Evolutionary conservation across 2,113 vertebrate genomes (phyloP).

Genomic region (Paralichthys olivaceus): DNA sequence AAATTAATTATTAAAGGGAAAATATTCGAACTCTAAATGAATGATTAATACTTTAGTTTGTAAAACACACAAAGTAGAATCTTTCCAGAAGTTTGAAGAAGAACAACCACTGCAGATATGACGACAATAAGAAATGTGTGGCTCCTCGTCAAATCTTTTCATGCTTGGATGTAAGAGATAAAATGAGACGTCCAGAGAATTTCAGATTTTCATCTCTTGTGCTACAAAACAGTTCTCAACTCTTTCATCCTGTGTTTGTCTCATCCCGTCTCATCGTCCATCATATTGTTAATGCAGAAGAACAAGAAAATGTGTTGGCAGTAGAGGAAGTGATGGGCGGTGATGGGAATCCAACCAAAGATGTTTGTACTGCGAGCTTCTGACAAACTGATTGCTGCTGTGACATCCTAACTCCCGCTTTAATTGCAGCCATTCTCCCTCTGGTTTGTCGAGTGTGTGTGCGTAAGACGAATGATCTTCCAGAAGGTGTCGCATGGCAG

Average conservation of each 20-base stretch:
- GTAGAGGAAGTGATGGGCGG: not conserved
- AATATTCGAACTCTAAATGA: constrained; percentile 44
- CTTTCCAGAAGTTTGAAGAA: constrained; percentile 4
- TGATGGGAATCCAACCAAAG: not conserved
- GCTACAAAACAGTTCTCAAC: too few relatives aligned
- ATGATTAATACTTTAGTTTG: constrained; percentile 36
- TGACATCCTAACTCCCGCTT: constrained; percentile 11
- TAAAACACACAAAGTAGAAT: constrained; percentile 16
- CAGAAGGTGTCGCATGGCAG: constrained; percentile 25
- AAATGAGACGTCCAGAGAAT: too few relatives aligned
- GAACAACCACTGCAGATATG: not conserved
- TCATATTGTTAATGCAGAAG: too few relatives aligned
- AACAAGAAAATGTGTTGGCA: not conserved
- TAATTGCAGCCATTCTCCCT: constrained; percentile 20
- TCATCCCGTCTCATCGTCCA: too few relatives aligned
- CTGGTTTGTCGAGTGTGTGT: constrained; percentile 22
- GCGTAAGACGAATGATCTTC: constrained; percentile 36
- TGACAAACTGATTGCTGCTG: constrained; percentile 22
- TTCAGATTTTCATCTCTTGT: too few relatives aligned
- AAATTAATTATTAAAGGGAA: constrained; percentile 40
- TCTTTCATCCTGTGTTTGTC: too few relatives aligned
- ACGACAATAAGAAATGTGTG: not conserved
- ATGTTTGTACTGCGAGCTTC: not conserved
- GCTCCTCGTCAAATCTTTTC: not conserved
- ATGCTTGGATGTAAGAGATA: not conserved